These are phyloP conservation scores for Sarcophaga subvicina DNA, from an alignment of 2,888 invertebrate species.

Conservation along the genomic window DNA sequence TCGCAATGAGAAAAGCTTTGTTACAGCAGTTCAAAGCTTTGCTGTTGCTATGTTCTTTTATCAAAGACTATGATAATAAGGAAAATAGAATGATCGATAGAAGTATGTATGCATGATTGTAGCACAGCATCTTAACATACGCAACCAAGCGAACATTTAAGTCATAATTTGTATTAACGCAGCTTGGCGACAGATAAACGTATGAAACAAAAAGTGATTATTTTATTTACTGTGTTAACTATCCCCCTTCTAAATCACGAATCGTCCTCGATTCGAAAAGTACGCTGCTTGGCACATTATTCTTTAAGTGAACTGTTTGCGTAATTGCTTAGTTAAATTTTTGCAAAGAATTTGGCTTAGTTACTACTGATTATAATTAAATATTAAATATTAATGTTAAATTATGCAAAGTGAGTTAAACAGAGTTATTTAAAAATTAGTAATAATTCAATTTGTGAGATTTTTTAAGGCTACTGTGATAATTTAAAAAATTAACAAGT, in stretches of 20 bases:
- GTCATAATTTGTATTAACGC: too few species aligned
- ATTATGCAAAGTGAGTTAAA: conserved; percentile 20
- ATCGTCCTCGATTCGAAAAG: conserved; percentile 45
- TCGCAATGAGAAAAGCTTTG: too few species aligned
- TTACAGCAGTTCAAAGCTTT: too few species aligned
- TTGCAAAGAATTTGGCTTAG: conserved; percentile 30
- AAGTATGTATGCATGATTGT: too few species aligned
- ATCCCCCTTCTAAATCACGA: conserved; percentile 42
- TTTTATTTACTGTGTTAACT: conserved; percentile 30
- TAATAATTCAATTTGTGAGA: conserved; percentile 4
- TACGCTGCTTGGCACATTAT: conserved; percentile 4
- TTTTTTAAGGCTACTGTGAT: too few species aligned
- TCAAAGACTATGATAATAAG: too few species aligned
- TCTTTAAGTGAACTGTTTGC: not conserved
- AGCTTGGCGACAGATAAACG: not conserved
- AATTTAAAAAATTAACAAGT: conserved; percentile 37
- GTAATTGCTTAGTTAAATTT: not conserved
- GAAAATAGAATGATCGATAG: too few species aligned
- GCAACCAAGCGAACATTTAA: too few species aligned
- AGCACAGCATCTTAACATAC: too few species aligned
- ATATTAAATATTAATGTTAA: not conserved
- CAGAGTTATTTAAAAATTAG: conserved; percentile 15
- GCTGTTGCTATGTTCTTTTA: too few species aligned
- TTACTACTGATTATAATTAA: conserved; percentile 20
- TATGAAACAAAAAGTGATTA: conserved; percentile 17